Evolutionary conservation across 2,113 vertebrate species (phyloP), one percentile per base, ranked within the genome.

Genomic region (Pelodiscus sinensis): DNA sequence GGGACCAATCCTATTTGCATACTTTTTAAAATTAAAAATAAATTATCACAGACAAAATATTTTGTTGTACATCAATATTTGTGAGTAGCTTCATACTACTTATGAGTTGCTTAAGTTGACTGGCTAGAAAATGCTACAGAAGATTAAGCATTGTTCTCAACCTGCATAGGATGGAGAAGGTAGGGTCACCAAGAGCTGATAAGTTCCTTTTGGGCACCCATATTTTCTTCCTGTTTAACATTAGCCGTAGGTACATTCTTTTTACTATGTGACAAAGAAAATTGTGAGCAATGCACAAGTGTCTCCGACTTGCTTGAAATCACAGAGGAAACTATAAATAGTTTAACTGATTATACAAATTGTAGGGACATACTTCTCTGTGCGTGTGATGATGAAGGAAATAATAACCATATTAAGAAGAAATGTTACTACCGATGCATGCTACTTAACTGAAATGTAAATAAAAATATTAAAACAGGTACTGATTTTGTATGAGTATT

Each of bases 331-430:
- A 68, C 65, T 68, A 82, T 44, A 58, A 31, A 58, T 8, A 21
- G 4, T 25, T 1, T 31, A 57, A 38, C 55, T 4, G 56, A 22
- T 38, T 50, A 0, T 0, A 21, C 57, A 0, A 0, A 9, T 22
- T 3, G 1, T 57, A 18, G 56, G 68, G 21, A 6, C 9, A 19
- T 3, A 7, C 52, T 22, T 50, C 22, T 50, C 22, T 50, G 5
- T 0, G 0, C 1, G 16, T 9, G 16, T n/a, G 13, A 22, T 80
- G 6, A 10, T 1, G 50, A 11, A 2, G 0, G 21, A 25, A 56
- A 22, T 27, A 79, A 29, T 24, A 38, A 24, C 9, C 50, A 22
- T 56, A 0, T 15, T 5, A 2, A 51, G 27, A 62, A 73, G 55
- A 38, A 18, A 27, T 56, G 44, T 27, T 22, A 9, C 44, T 2